These are phyloP conservation scores for Drosophila ficusphila DNA, from an alignment of 1,140 invertebrate species.

Conservation along the genomic window DNA sequence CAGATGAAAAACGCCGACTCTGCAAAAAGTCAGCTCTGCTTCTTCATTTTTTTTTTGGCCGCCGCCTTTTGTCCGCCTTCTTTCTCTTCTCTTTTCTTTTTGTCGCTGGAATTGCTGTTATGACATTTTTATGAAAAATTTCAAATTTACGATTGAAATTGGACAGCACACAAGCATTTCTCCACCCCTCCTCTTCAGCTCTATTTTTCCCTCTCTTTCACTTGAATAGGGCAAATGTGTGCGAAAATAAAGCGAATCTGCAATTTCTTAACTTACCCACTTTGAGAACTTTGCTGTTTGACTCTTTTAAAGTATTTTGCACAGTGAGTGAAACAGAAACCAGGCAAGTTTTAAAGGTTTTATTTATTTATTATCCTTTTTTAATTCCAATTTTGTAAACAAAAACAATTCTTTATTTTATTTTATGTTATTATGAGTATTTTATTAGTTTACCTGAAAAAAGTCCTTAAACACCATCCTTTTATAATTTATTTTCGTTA, in stretches of 20 bases:
- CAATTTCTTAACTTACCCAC: constrained; percentile 48
- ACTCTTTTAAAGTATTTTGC: neutral
- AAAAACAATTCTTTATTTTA: too few relatives aligned
- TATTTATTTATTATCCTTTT: too few relatives aligned
- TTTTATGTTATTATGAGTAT: neutral
- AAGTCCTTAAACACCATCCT: too few relatives aligned
- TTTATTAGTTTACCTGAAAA: too few relatives aligned
- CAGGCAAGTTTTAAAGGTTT: too few relatives aligned
- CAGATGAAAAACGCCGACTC: constrained; percentile 80
- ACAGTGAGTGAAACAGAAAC: neutral
- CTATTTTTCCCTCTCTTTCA: constrained; percentile 2
- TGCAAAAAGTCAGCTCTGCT: constrained; percentile 58
- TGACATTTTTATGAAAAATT: constrained; percentile 84
- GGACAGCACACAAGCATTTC: constrained; percentile 55
- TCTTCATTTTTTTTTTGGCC: constrained; percentile 38
- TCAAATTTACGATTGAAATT: constrained; percentile 77
- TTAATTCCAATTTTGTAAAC: too few relatives aligned
- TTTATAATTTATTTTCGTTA: too few relatives aligned
- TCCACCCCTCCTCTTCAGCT: neutral
- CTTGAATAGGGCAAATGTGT: constrained; percentile 36
- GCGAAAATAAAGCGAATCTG: constrained; percentile 60
- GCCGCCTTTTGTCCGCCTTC: constrained; percentile 43
- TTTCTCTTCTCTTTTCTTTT: constrained; percentile 21
- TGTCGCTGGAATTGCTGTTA: constrained; percentile 77
- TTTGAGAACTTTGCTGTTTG: constrained; percentile 15